Conservation (phyloP, 2,113 vertebrate species). For the Accipiter virgatus region DNA sequence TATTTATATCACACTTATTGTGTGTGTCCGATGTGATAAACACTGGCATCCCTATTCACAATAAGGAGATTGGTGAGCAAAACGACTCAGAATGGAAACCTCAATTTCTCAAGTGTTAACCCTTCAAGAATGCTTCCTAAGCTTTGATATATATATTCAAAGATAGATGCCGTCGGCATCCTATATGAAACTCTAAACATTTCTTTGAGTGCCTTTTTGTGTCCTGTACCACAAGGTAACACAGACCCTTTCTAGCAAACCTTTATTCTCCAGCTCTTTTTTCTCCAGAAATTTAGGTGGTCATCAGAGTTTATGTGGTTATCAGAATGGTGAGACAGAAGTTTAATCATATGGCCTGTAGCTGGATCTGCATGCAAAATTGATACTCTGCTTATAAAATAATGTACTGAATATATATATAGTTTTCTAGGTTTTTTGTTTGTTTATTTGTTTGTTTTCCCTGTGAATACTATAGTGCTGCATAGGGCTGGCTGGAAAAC, state of each 20-base stretch:
- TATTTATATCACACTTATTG: background rate
- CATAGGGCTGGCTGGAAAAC: background rate
- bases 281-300: background rate
- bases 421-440: background rate
- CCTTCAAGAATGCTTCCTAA: background rate
- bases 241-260: background rate
- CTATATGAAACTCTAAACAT: background rate
- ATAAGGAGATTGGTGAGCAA: background rate
- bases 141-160: background rate
- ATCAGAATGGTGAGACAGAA: background rate
- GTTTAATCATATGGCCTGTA: background rate
- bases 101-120: background rate
- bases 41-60: background rate
- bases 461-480: background rate
- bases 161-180: background rate
- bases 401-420: background rate
- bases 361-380: background rate
- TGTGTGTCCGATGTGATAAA: background rate
- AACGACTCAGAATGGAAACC: background rate
- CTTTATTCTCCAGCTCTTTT: background rate
- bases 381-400: background rate
- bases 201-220: background rate
- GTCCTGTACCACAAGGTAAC: no score
- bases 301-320: background rate
- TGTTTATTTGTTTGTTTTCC: background rate